Evolutionary conservation across 1,140 invertebrate species (phyloP).

Genomic region (Drosophila melanogaster): Release_6_plus_ISO1_MT NT_033777.3:21438501-21439000

Average conservation of each 20-base stretch:
- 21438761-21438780: neutral
- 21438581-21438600: conserved; percentile 72
- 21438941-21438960: conserved; percentile 70
- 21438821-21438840: neutral
- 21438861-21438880: conserved; percentile 24
- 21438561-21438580: conserved; percentile 47
- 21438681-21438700: conserved; percentile 71
- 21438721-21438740: conserved; percentile 27
- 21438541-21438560: conserved; percentile 60
- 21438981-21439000: conserved; percentile 64
- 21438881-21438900: conserved; percentile 77
- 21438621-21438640: conserved; percentile 84
- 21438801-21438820: conserved; percentile 41
- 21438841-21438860: conserved; percentile 60
- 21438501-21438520: conserved; percentile 35
- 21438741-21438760: conserved; percentile 48
- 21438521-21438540: conserved; percentile 78
- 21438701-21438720: conserved; percentile 36
- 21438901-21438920: conserved; percentile 79
- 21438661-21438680: conserved; percentile 85
- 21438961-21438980: conserved; percentile 62
- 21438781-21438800: conserved; percentile 21
- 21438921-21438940: conserved; percentile 81
- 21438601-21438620: conserved; percentile 85
- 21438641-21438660: conserved; percentile 85